phyloP scores from a whole-genome alignment of 1,140 invertebrate genomes.

The Drosophila ogumai region DNA sequence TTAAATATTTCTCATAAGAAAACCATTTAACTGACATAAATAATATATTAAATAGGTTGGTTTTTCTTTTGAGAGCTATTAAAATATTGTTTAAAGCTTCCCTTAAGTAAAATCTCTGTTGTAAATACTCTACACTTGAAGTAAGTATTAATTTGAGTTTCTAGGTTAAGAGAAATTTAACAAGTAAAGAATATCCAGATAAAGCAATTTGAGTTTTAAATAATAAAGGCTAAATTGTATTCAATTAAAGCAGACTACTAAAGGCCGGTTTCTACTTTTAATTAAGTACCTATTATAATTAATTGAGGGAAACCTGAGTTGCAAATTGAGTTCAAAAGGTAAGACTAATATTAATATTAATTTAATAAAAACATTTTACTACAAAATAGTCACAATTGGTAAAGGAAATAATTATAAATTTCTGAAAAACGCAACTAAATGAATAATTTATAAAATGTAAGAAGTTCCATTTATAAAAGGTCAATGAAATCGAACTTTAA shows the following conservation, averaged over 20 bases:
- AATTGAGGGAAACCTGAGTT: constrained; percentile 3
- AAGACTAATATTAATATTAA: not conserved
- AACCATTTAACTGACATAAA: no score
- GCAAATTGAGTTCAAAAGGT: constrained; percentile 15
- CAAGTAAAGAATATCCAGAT: not conserved
- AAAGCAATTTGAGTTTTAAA: not conserved
- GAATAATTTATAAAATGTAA: no score
- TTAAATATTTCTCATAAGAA: no score
- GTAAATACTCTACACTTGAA: no score
- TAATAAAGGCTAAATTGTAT: constrained; percentile 7
- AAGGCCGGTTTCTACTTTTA: constrained; percentile 10
- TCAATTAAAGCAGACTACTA: not conserved
- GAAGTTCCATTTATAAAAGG: no score
- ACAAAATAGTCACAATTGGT: no score
- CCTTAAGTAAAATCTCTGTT: not conserved
- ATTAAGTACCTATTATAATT: not conserved
- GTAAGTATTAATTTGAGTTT: not conserved
- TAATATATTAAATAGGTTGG: not conserved
- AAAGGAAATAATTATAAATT: not conserved
- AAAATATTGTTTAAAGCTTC: not conserved
- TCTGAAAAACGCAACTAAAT: no score
- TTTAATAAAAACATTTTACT: no score
- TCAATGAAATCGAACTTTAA: not conserved
- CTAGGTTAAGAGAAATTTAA: not conserved
- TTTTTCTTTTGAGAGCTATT: not conserved